Percentiles rank a stretch among this genome's conserved stretches.
Evolutionary conservation across 2,797 vertebrate species (phyloP).

Genomic region (Coreius guichenoti): DNA sequence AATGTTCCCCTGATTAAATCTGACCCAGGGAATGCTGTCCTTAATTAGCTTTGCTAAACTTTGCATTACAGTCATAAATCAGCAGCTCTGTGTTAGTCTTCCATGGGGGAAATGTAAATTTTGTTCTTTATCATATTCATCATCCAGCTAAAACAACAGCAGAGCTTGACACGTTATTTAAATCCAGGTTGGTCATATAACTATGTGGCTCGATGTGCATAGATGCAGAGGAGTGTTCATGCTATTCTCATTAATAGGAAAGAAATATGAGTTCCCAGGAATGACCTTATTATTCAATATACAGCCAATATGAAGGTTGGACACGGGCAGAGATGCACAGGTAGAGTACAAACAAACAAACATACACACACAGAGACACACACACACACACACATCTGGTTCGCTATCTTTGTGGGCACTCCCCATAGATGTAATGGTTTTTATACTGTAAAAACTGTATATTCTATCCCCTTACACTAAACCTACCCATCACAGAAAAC

Average conservation of each 20-base stretch:
- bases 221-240: constrained; percentile 47
- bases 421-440: too few species aligned
- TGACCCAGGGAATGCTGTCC: constrained; percentile 53
- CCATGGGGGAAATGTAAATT: constrained; percentile 58
- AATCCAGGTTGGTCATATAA: constrained; percentile 58
- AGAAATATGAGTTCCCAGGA: constrained; percentile 54
- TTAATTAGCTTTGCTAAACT: constrained; percentile 62
- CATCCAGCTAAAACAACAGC: constrained; percentile 56
- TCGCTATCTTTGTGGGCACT: too few species aligned
- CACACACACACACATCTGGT: too few species aligned
- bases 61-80: constrained; percentile 60
- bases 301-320: constrained; percentile 19
- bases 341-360: neutral
- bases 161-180: constrained; percentile 58
- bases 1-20: constrained; percentile 58
- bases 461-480: too few species aligned
- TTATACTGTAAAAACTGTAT: too few species aligned
- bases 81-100: constrained; percentile 32
- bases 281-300: constrained; percentile 51
- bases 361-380: neutral
- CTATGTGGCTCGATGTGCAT: constrained; percentile 44
- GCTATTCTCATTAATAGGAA: constrained; percentile 57
- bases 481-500: too few species aligned
- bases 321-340: neutral
- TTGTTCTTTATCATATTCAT: constrained; percentile 54